Evolutionary conservation across 2,888 invertebrate genomes (phyloP).

Genomic region (Neocrepidodera transversa): DNA sequence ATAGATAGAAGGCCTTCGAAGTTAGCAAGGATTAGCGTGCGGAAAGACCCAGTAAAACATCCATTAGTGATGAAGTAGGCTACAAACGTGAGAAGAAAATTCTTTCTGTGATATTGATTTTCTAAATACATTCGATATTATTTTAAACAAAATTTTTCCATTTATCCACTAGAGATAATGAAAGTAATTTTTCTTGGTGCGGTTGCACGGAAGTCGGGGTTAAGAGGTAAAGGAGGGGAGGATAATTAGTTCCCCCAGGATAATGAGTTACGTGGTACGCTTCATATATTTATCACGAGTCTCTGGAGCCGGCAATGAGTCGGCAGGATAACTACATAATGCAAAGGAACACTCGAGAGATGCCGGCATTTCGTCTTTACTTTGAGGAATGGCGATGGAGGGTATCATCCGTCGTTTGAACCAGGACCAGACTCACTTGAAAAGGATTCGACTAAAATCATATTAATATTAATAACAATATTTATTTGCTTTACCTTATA

Average conservation of each 20-base stretch:
- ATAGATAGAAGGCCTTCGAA: constrained; percentile 8
- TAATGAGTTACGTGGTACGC: constrained; percentile 56
- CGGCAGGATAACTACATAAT: constrained; percentile 51
- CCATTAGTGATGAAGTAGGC: constrained; percentile 44
- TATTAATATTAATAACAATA: too few species aligned
- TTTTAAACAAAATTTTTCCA: too few species aligned
- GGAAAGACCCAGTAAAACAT: constrained; percentile 33
- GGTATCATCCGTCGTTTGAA: constrained; percentile 12
- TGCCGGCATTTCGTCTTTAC: constrained; percentile 36
- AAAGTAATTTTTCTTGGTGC: constrained; percentile 27
- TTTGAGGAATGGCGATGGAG: constrained; percentile 23
- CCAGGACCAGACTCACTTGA: constrained; percentile 4
- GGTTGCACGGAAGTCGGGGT: not conserved
- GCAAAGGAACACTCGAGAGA: constrained; percentile 40
- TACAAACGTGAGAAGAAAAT: constrained; percentile 18
- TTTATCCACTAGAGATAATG: constrained; percentile 19
- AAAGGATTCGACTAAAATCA: too few species aligned
- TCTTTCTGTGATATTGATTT: constrained; percentile 2
- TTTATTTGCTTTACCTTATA: too few species aligned
- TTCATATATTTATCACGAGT: constrained; percentile 55
- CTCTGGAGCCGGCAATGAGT: constrained; percentile 54
- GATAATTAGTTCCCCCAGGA: constrained; percentile 53
- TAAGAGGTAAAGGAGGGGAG: constrained; percentile 34
- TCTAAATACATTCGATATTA: too few species aligned
- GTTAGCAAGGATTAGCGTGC: constrained; percentile 21